phyloP scores from a whole-genome alignment of 1,140 invertebrate species.

The Drosophila ficusphila region DNA sequence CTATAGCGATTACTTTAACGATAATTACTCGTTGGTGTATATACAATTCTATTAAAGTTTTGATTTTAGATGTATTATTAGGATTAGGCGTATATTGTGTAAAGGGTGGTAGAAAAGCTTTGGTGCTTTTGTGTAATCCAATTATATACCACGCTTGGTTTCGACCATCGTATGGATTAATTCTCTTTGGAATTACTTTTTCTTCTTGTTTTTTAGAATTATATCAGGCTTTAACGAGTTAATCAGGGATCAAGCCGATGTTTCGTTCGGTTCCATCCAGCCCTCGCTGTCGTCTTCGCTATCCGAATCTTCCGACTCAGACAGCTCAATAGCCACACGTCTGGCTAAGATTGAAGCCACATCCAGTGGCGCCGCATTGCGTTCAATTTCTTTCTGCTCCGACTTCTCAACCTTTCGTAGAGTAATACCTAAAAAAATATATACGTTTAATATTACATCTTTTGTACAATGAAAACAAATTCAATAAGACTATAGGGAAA shows the following conservation, averaged over 20 bases:
- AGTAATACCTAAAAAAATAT: conserved; percentile 90
- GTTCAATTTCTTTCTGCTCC: conserved; percentile 91
- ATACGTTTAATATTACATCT: no score
- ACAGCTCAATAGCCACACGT: conserved; percentile 96
- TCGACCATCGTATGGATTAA: conserved; percentile 47
- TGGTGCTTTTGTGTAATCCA: conserved; percentile 76
- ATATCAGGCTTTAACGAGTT: conserved; percentile 66
- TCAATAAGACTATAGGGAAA: no score
- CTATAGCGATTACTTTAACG: conserved; percentile 40
- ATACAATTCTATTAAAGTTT: conserved; percentile 68
- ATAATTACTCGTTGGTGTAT: conserved; percentile 59
- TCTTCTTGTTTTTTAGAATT: conserved; percentile 77
- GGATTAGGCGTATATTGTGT: conserved; percentile 47
- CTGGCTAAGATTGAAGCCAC: conserved; percentile 97
- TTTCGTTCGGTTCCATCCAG: conserved; percentile 85
- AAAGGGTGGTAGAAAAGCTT: conserved; percentile 69
- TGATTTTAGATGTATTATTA: conserved; percentile 51
- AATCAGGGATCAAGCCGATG: conserved; percentile 85
- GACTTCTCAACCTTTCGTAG: conserved; percentile 96
- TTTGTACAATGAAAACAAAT: no score
- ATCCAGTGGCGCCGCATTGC: conserved; percentile 92
- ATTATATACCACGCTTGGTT: conserved; percentile 41
- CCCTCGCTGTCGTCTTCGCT: conserved; percentile 86
- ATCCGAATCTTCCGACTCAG: conserved; percentile 94
- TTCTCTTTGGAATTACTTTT: conserved; percentile 81